These are phyloP conservation scores for Ophion slaviceki DNA, from an alignment of 2,888 invertebrate genomes.

Conservation along the genomic window DNA sequence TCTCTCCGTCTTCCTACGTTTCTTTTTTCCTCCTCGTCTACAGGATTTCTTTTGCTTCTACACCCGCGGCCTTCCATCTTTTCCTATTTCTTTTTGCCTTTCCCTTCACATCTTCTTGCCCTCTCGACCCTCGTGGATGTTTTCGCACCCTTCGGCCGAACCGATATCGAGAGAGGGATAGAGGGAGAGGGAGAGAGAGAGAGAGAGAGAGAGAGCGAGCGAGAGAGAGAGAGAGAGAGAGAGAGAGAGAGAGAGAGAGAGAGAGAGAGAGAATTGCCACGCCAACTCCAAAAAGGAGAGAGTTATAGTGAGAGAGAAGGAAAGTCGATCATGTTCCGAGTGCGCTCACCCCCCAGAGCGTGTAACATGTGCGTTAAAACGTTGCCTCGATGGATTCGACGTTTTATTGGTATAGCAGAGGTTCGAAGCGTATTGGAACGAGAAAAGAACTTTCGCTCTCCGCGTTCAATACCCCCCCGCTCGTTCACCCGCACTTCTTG, in stretches of 20 bases:
- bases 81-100: conserved; percentile 47
- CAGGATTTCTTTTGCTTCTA: conserved; percentile 57
- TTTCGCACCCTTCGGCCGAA: conserved; percentile 55
- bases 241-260: conserved; percentile 25
- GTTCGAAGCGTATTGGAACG: conserved; percentile 58
- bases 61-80: conserved; percentile 54
- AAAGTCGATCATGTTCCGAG: conserved; percentile 59
- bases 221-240: conserved; percentile 25
- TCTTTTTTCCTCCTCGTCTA: conserved; percentile 57
- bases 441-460: conserved; percentile 65
- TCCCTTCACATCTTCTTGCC: conserved; percentile 58
- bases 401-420: conserved; percentile 66
- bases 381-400: conserved; percentile 68
- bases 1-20: conserved; percentile 36
- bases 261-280: conserved; percentile 17
- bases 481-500: conserved; percentile 41
- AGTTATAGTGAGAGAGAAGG: conserved; percentile 11
- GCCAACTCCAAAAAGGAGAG: conserved; percentile 5
- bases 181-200: conserved; percentile 9
- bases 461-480: conserved; percentile 41
- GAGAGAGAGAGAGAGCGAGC: conserved; percentile 16
- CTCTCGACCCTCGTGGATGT: conserved; percentile 54
- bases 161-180: conserved; percentile 43
- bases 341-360: conserved; percentile 52
- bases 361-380: conserved; percentile 71